phyloP scores from a whole-genome alignment of 2,888 invertebrate genomes.

The Lepidocyrtoides sp. region DNA sequence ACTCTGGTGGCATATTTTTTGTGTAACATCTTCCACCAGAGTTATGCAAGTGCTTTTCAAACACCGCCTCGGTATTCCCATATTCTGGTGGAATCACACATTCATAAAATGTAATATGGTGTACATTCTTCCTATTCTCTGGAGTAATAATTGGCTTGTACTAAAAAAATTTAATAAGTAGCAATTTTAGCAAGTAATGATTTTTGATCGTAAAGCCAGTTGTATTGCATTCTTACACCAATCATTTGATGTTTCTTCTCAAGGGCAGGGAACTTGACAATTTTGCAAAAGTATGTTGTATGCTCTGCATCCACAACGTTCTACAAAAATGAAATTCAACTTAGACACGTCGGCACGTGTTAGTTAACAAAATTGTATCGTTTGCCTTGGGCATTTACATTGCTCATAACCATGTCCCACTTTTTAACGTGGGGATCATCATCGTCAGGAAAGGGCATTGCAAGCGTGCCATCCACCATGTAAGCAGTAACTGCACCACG shows the following conservation, averaged over 20 bases:
- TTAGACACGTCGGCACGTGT: too few species aligned
- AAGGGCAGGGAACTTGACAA: constrained; percentile 92
- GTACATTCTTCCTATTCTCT: constrained; percentile 90
- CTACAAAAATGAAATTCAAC: constrained; percentile 39
- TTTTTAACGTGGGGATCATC: constrained; percentile 77
- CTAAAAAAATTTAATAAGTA: constrained; percentile 86
- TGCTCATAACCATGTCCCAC: constrained; percentile 85
- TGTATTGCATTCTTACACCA: constrained; percentile 88
- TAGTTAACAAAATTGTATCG: constrained; percentile 12
- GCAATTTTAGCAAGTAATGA: too few species aligned
- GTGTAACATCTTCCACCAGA: constrained; percentile 90
- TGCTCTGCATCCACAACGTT: constrained; percentile 87
- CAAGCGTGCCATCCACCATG: constrained; percentile 86
- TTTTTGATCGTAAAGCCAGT: neutral
- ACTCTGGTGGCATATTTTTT: constrained; percentile 92
- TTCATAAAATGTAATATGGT: constrained; percentile 96
- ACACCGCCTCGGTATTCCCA: constrained; percentile 84
- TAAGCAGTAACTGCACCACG: constrained; percentile 91
- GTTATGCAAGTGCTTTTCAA: constrained; percentile 91
- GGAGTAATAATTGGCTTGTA: constrained; percentile 88
- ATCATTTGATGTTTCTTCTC: constrained; percentile 93
- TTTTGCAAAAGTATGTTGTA: constrained; percentile 96
- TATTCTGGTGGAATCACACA: constrained; percentile 87
- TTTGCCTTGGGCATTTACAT: too few species aligned
- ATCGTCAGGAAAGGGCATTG: constrained; percentile 71